These are phyloP conservation scores for Suricata suricatta DNA, from an alignment of 2,113 vertebrate species.

Conservation along the genomic window DNA sequence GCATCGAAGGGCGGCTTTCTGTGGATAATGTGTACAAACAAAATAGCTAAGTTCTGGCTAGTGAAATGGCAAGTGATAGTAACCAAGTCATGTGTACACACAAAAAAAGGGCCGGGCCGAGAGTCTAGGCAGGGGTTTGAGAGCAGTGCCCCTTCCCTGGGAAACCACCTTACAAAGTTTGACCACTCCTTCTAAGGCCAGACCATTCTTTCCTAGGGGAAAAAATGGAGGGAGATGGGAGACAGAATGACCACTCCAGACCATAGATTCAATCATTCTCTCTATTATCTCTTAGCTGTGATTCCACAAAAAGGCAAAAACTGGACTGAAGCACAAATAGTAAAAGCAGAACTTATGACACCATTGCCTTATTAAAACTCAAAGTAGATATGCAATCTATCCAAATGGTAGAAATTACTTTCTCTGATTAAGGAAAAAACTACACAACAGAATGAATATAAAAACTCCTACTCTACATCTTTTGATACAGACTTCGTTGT, in stretches of 20 bases:
- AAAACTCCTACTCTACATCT: background rate
- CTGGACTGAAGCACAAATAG: background rate
- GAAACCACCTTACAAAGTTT: background rate
- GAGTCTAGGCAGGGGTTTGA: background rate
- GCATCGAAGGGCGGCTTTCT: background rate
- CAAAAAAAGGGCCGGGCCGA: background rate
- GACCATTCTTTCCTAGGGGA: background rate
- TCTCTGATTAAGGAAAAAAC: background rate
- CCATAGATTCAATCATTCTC: background rate
- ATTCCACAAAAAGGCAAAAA: background rate
- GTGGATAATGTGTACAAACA: background rate
- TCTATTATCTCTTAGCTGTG: background rate
- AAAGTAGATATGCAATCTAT: background rate
- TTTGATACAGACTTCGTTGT: background rate
- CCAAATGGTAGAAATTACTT: background rate
- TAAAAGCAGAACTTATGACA: background rate
- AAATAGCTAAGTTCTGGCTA: background rate
- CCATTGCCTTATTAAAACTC: background rate
- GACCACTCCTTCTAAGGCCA: background rate
- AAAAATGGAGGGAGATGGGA: background rate
- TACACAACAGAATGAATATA: background rate
- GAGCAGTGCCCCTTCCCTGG: background rate
- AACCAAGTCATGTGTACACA: background rate
- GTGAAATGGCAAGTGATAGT: background rate
- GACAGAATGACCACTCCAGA: too few species aligned